These are phyloP conservation scores for Pachymerium ferrugineum DNA, from an alignment of 2,888 invertebrate species.

Conservation along the genomic window DNA sequence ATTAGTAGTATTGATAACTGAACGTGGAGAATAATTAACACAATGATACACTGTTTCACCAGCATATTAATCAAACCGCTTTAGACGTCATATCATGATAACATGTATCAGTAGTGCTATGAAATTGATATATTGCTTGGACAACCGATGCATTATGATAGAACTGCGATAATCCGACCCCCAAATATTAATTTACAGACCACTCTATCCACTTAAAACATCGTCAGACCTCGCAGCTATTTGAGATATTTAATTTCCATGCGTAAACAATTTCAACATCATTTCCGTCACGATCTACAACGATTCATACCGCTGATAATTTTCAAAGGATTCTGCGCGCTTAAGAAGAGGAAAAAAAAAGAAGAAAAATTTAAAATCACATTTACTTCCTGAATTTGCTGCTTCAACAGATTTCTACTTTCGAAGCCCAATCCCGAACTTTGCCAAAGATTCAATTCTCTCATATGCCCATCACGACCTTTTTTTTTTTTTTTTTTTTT, in stretches of 20 bases:
- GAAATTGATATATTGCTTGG: slow-evolving; percentile 10
- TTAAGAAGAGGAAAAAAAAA: neutral
- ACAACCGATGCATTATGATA: slow-evolving; percentile 14
- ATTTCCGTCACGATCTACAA: neutral
- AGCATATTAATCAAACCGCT: slow-evolving; percentile 11
- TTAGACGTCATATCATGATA: neutral
- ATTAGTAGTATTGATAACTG: slow-evolving; percentile 17
- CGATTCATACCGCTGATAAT: neutral
- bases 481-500: neutral
- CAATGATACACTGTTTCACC: slow-evolving; percentile 3
- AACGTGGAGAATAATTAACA: slow-evolving; percentile 2
- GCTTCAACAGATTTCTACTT: neutral
- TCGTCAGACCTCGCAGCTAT: neutral
- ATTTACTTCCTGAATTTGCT: slow-evolving; percentile 10
- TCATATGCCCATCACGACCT: neutral
- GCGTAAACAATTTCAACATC: neutral
- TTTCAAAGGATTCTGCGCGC: neutral
- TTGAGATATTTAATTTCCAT: slow-evolving; percentile 15
- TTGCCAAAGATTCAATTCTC: neutral
- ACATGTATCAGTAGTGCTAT: slow-evolving; percentile 2
- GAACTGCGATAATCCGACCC: neutral
- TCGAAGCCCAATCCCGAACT: no score
- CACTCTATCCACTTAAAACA: neutral
- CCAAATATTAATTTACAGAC: slow-evolving; percentile 16
- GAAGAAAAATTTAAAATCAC: neutral